Evolutionary conservation across 2,888 invertebrate species (phyloP), one percentile per base, ranked within the genome.

Genomic region (Latheticus oryzae): DNA sequence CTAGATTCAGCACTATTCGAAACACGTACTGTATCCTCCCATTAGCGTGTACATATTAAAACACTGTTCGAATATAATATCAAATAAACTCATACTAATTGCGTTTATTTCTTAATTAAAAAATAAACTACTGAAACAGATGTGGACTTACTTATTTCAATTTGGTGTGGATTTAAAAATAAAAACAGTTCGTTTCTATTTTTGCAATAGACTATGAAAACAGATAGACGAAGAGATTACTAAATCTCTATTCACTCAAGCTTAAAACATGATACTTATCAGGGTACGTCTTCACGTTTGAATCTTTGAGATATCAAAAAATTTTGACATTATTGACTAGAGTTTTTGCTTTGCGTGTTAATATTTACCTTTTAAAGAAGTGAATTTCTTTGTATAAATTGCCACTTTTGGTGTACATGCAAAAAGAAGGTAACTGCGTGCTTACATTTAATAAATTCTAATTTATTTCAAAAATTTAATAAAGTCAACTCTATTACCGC

Each of bases 41-140:
- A 70, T 73, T 72, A 69, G 70, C 72, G 68, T 68, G 67, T 66
- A 61, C 62, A 67, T 69, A 73, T 72, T 74, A 71, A 72, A 73
- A 72, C 70, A 71, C 51, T 45, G 61, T 26, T 42, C 42, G 26
- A 15, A 42, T 65, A 70, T 74, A 74, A 74, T 71, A 65, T 64
- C 54, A 62, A 71, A 73, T 73, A 71, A 73, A 73, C 65, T 70
- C 63, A 65, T 58, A 58, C 54, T 64, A 64, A 66, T 62, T 58
- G 62, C 62, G 38, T 48, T 57, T 60, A 65, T 61, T 66, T 59
- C 60, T 63, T 52, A 60, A 59, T 62, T 60, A 9, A 17, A 52
- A n/a, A 42, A 42, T 9, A 8, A 17, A 47, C 12, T 9, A 26
- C 37, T 35, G 23, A 15, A 28, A 7, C 30, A 11, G 11, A 16